Evolutionary conservation across 2,113 vertebrate species (phyloP).

Genomic region (Sprattus sprattus): DNA sequence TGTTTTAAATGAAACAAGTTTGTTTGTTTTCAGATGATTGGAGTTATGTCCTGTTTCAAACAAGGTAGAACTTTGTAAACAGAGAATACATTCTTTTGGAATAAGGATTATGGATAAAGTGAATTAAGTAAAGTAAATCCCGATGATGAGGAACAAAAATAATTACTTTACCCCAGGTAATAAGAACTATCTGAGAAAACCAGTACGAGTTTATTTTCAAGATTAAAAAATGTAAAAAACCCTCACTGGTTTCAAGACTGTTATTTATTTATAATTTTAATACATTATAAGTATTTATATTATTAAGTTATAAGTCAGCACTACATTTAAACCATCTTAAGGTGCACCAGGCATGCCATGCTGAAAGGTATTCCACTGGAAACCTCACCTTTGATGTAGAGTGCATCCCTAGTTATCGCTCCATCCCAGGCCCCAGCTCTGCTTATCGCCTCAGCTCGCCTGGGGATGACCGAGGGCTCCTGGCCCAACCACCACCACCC

Average conservation of each 20-base stretch:
- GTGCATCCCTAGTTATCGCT: slow-evolving; percentile 7
- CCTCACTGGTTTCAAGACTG: not conserved
- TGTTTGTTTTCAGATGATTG: not conserved
- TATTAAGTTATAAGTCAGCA: not conserved
- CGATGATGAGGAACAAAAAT: not conserved
- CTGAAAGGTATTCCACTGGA: not conserved
- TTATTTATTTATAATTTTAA: not conserved
- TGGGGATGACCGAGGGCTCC: not conserved
- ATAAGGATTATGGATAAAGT: not conserved
- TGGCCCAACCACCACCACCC: not conserved
- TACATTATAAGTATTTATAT: too few relatives aligned
- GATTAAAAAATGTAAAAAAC: not conserved
- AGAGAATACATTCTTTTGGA: not conserved
- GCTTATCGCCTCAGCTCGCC: slow-evolving; percentile 34
- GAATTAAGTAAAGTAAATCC: not conserved
- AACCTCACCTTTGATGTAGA: slow-evolving; percentile 5
- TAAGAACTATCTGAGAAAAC: not conserved
- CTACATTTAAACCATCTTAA: not conserved
- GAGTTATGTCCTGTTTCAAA: not conserved
- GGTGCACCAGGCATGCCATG: not conserved
- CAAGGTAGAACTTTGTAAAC: slow-evolving; percentile 3
- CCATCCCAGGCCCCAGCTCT: not conserved
- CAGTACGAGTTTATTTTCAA: not conserved
- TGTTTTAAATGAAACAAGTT: not conserved
- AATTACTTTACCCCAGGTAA: not conserved